Conservation (phyloP, 2,888 invertebrate genomes). For the Xestobium rufovillosum region DNA sequence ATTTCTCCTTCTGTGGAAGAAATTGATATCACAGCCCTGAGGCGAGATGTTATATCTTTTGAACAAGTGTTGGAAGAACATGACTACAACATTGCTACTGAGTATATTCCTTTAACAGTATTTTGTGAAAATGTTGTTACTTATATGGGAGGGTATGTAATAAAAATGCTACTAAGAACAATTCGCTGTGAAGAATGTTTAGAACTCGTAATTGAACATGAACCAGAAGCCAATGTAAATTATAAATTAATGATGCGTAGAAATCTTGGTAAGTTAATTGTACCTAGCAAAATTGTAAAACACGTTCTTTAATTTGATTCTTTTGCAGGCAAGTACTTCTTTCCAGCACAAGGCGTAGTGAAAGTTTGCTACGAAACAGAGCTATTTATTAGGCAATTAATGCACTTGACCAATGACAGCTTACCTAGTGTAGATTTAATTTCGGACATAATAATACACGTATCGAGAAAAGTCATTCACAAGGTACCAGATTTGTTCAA, state of each 20-base stretch:
- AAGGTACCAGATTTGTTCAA: background rate
- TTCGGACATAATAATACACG: background rate
- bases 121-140: background rate
- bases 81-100: background rate
- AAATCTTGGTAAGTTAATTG: background rate
- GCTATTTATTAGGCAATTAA: slow-evolving; percentile 1
- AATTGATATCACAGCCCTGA: background rate
- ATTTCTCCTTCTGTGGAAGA: background rate
- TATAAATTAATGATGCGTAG: background rate
- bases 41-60: background rate
- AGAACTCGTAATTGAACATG: background rate
- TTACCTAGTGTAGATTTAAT: background rate
- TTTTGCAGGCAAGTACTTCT: background rate
- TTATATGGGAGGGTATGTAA: slow-evolving; percentile 1
- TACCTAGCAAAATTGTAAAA: background rate
- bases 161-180: background rate
- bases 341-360: background rate
- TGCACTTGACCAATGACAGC: background rate
- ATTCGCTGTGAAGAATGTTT: background rate
- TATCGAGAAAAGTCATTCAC: background rate
- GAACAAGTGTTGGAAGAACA: background rate
- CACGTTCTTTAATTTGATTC: background rate
- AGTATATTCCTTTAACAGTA: background rate
- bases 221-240: background rate
- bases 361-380: background rate